phyloP scores from a whole-genome alignment of 2,113 vertebrate genomes.

The Oryzias celebensis region DNA sequence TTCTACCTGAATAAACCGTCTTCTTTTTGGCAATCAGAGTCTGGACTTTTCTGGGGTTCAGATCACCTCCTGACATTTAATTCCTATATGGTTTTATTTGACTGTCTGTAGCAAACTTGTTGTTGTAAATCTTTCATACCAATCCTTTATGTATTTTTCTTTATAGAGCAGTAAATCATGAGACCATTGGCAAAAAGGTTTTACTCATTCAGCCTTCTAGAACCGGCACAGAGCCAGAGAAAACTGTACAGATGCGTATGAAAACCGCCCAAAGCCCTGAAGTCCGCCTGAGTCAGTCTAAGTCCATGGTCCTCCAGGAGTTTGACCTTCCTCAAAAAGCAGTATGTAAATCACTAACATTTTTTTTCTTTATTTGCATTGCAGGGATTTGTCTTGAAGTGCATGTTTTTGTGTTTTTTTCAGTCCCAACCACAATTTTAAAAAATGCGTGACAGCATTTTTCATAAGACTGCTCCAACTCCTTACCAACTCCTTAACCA shows the following conservation, averaged over 20 bases:
- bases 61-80: no score
- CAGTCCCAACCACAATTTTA: no score
- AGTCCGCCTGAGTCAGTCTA: constrained; percentile 77
- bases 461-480: no score
- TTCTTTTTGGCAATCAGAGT: no score
- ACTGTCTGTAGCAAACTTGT: not conserved
- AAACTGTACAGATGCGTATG: constrained; percentile 60
- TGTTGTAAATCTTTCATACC: not conserved
- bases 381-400: no score
- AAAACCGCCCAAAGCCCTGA: constrained; percentile 50
- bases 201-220: constrained; percentile 9
- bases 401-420: no score
- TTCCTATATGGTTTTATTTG: no score
- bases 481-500: no score
- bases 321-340: constrained; percentile 58
- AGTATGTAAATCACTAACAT: constrained; percentile 34
- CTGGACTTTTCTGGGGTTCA: no score
- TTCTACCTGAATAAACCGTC: no score
- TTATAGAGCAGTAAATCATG: constrained; percentile 55
- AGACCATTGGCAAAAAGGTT: constrained; percentile 32
- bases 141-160: not conserved
- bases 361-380: no score
- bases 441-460: no score
- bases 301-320: constrained; percentile 75
- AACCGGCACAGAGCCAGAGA: constrained; percentile 2